A percentile compares a stretch with the other conserved stretches of the same genome.
Conservation (phyloP, 2,888 invertebrate species). For the Cryptus viduatorius region DNA sequence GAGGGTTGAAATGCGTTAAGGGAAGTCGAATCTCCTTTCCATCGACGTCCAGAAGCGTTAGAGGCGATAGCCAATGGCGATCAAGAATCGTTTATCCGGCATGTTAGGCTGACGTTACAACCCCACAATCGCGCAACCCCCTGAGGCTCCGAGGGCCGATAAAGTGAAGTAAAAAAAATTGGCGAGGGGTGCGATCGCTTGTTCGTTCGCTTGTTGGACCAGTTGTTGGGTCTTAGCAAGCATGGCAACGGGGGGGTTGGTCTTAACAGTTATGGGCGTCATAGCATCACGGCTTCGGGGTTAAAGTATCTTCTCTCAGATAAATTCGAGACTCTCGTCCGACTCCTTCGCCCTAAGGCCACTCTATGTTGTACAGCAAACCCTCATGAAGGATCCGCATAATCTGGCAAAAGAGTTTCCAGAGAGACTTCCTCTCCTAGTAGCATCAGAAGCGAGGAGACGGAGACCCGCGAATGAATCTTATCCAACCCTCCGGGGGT, state of each 20-base stretch:
- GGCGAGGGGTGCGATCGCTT: constrained; percentile 53
- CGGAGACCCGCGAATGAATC: constrained; percentile 60
- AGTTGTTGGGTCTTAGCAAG: constrained; percentile 22
- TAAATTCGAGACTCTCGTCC: constrained; percentile 60
- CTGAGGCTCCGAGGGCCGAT: constrained; percentile 33
- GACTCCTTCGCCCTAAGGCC: constrained; percentile 32
- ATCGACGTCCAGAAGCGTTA: background rate
- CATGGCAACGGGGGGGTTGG: constrained; percentile 11
- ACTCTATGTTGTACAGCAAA: constrained; percentile 47
- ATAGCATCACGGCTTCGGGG: constrained; percentile 30
- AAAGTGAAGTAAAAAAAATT: constrained; percentile 58
- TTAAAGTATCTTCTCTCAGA: constrained; percentile 52
- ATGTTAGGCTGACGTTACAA: background rate
- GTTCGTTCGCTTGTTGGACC: constrained; percentile 16
- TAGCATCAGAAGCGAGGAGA: constrained; percentile 25
- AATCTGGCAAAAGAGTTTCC: constrained; percentile 36
- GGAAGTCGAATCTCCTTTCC: background rate
- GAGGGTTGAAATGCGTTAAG: background rate
- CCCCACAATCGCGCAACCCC: constrained; percentile 23
- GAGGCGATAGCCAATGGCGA: background rate
- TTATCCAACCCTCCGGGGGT: constrained; percentile 20
- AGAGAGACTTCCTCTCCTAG: background rate
- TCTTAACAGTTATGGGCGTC: constrained; percentile 49
- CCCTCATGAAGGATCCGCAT: constrained; percentile 62
- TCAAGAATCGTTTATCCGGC: background rate